These are phyloP conservation scores for Crotalus tigris DNA, from an alignment of 2,113 vertebrate species.

Conservation along the genomic window DNA sequence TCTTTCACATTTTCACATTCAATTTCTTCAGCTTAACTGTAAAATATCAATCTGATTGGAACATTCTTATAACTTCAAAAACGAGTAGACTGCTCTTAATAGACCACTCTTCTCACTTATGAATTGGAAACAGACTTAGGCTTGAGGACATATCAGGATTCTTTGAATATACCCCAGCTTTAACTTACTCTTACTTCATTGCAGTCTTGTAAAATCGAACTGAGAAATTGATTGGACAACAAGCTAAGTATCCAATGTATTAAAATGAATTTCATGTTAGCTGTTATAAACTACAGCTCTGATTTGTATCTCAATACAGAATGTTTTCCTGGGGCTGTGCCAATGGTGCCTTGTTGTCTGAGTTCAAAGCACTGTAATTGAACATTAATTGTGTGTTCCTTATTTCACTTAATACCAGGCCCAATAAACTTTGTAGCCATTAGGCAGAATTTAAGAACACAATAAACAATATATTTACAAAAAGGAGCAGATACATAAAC, in stretches of 20 bases:
- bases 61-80: not conserved
- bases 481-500: constrained; percentile 56
- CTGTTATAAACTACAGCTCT: constrained; percentile 39
- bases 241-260: constrained; percentile 26
- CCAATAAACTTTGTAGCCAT: constrained; percentile 63
- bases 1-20: not conserved
- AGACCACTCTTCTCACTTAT: not conserved
- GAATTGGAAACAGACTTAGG: not conserved
- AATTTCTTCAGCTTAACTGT: not conserved
- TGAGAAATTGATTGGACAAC: constrained; percentile 56
- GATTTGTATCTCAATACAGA: constrained; percentile 54
- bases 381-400: constrained; percentile 68
- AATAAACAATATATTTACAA: constrained; percentile 71
- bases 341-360: constrained; percentile 64
- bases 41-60: not conserved
- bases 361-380: constrained; percentile 58
- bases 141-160: constrained; percentile 43
- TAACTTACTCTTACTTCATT: constrained; percentile 40
- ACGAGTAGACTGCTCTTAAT: constrained; percentile 11
- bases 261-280: constrained; percentile 57
- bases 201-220: constrained; percentile 40
- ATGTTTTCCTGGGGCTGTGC: constrained; percentile 59
- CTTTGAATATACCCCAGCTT: constrained; percentile 44
- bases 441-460: constrained; percentile 68
- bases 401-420: constrained; percentile 52